These are phyloP conservation scores for Pedicia rivosa DNA, from an alignment of 2,888 invertebrate species.

Conservation along the genomic window DNA sequence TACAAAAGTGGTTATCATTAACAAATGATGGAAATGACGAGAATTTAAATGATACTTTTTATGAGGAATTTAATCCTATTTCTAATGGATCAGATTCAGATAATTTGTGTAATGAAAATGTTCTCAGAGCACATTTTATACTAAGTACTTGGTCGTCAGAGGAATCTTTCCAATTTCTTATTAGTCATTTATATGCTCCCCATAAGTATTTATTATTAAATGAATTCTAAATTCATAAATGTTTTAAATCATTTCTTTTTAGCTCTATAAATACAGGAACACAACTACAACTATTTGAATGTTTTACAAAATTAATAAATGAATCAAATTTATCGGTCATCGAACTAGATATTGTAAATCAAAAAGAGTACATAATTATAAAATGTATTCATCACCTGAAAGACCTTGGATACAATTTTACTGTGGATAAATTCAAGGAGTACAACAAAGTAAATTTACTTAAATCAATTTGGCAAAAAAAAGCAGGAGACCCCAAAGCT, in stretches of 20 bases:
- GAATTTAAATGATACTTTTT: slow-evolving; percentile 26
- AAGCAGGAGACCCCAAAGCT: slow-evolving; percentile 22
- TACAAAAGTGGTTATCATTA: slow-evolving; percentile 28
- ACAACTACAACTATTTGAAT: slow-evolving; percentile 28
- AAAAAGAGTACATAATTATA: slow-evolving; percentile 24
- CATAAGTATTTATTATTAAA: slow-evolving; percentile 20
- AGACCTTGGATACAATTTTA: slow-evolving; percentile 26
- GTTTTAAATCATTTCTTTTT: slow-evolving; percentile 1
- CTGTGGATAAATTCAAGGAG: slow-evolving; percentile 25
- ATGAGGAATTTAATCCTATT: slow-evolving; percentile 21
- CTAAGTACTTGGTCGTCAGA: slow-evolving; percentile 26
- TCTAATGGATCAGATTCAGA: slow-evolving; percentile 7
- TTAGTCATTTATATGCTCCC: slow-evolving; percentile 11
- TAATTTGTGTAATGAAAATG: too few relatives aligned
- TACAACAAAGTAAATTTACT: slow-evolving; percentile 28
- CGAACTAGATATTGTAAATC: slow-evolving; percentile 21
- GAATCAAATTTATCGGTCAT: slow-evolving; percentile 19
- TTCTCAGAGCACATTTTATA: slow-evolving; percentile 24
- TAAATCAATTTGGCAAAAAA: slow-evolving; percentile 27
- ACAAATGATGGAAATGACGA: slow-evolving; percentile 16
- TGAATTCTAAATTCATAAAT: not conserved
- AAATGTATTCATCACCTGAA: slow-evolving; percentile 29
- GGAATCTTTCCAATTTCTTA: slow-evolving; percentile 23
- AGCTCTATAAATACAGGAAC: slow-evolving; percentile 19
- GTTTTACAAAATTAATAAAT: slow-evolving; percentile 26